These are phyloP conservation scores for Lichenostomus cassidix DNA, from an alignment of 2,113 vertebrate species.

Conservation along the genomic window DNA sequence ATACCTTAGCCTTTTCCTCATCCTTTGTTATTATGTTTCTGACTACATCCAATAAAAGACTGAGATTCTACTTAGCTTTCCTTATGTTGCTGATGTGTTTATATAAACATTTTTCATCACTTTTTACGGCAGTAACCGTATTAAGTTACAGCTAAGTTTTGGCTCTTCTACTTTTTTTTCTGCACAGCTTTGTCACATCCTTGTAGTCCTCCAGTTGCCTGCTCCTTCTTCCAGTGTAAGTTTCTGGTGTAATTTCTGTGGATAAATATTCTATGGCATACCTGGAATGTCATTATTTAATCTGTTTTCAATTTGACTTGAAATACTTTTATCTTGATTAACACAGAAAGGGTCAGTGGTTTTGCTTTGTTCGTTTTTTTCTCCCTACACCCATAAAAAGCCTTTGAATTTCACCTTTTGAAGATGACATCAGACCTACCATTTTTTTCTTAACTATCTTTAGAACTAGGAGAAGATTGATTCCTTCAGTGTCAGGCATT, in stretches of 20 bases:
- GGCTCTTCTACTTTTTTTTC: background rate
- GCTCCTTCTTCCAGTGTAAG: background rate
- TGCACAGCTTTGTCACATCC: fast-evolving
- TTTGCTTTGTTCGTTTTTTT: too few species aligned
- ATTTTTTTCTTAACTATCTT: background rate
- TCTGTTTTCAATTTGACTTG: background rate
- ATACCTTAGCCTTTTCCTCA: background rate
- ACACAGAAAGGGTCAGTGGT: background rate
- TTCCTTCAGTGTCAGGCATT: background rate
- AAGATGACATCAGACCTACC: background rate
- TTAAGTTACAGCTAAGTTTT: background rate
- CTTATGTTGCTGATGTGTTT: background rate
- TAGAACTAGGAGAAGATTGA: background rate
- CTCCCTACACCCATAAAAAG: background rate
- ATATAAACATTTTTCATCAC: background rate
- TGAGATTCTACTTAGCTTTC: background rate
- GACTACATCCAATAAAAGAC: background rate
- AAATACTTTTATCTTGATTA: background rate
- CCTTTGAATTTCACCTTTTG: background rate
- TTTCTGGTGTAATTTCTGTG: background rate
- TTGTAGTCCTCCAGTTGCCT: background rate
- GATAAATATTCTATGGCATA: background rate
- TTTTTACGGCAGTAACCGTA: background rate
- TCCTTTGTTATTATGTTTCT: background rate
- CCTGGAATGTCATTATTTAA: background rate